These are phyloP conservation scores for Drosophila borealis DNA, from an alignment of 2,888 invertebrate genomes.

Conservation along the genomic window DNA sequence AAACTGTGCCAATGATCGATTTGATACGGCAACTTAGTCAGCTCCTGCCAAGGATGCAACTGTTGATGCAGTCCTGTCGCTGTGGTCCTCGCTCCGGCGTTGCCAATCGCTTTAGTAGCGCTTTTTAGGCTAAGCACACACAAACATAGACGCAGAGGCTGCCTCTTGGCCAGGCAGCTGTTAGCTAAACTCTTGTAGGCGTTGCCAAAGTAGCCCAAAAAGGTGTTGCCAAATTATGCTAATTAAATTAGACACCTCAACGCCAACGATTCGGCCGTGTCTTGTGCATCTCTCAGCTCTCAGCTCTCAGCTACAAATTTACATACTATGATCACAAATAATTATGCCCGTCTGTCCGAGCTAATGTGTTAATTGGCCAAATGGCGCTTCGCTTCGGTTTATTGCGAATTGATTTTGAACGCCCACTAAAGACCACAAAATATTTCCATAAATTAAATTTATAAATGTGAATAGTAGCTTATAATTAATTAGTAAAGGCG, in stretches of 20 bases:
- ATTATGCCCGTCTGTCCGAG: conserved; percentile 30
- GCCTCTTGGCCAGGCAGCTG: conserved; percentile 35
- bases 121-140: conserved; percentile 68
- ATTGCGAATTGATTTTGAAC: conserved; percentile 65
- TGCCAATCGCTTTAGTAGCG: conserved; percentile 77
- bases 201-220: conserved; percentile 42
- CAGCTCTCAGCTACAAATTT: conserved; percentile 33
- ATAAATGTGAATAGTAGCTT: conserved; percentile 13
- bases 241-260: conserved; percentile 64
- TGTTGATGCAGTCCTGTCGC: conserved; percentile 12
- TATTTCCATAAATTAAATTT: conserved; percentile 29
- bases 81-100: conserved; percentile 50
- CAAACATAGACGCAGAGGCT: conserved; percentile 19
- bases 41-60: conserved; percentile 47
- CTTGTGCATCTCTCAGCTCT: conserved; percentile 25
- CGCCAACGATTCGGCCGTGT: not conserved
- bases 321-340: conserved; percentile 36
- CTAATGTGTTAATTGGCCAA: conserved; percentile 60
- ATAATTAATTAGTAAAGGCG: not conserved
- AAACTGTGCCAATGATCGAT: conserved; percentile 82
- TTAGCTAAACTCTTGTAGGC: conserved; percentile 37
- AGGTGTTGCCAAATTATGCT: conserved; percentile 81
- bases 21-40: conserved; percentile 80
- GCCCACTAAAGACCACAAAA: conserved; percentile 57
- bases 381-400: conserved; percentile 36